These are phyloP conservation scores for Diachasma alloeum DNA, from an alignment of 1,140 invertebrate genomes.

Conservation along the genomic window DNA sequence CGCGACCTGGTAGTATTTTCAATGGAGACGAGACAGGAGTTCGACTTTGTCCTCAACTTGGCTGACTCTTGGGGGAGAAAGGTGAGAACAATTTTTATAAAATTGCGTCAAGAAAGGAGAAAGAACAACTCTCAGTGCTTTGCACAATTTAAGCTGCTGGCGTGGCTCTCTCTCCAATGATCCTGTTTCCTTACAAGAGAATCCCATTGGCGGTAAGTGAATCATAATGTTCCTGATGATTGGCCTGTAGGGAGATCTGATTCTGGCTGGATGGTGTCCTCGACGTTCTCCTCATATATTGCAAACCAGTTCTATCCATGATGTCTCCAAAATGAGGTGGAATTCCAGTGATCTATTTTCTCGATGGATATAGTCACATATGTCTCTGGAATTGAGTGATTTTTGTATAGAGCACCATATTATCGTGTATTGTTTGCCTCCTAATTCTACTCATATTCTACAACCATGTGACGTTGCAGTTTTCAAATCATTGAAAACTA, in stretches of 20 bases:
- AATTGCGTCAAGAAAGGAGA: conserved; percentile 45
- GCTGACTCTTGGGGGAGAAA: conserved; percentile 47
- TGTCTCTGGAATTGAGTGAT: no score
- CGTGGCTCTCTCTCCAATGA: conserved; percentile 39
- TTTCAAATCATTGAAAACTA: conserved; percentile 49
- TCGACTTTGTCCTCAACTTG: conserved; percentile 46
- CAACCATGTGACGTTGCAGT: conserved; percentile 57
- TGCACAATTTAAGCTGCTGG: conserved; percentile 42
- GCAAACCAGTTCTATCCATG: conserved; percentile 46
- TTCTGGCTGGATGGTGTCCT: conserved; percentile 46
- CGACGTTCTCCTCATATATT: conserved; percentile 48
- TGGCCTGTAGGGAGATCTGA: conserved; percentile 40
- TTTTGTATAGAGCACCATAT: conserved; percentile 55
- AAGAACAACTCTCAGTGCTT: conserved; percentile 52
- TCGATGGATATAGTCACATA: conserved; percentile 52
- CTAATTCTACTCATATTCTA: conserved; percentile 60
- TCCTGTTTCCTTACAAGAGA: conserved; percentile 46
- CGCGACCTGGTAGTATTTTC: conserved; percentile 43
- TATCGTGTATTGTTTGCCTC: conserved; percentile 55
- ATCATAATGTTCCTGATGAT: conserved; percentile 31
- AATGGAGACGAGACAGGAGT: conserved; percentile 55
- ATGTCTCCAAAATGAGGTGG: conserved; percentile 36
- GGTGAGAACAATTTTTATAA: conserved; percentile 48
- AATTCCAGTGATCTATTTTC: conserved; percentile 39
- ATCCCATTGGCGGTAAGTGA: conserved; percentile 33